A percentile compares a stretch with the other conserved stretches of the same genome.
Evolutionary conservation across 2,797 vertebrate genomes (phyloP).

Genomic region (Poeciliopsis paucimaculata): DNA sequence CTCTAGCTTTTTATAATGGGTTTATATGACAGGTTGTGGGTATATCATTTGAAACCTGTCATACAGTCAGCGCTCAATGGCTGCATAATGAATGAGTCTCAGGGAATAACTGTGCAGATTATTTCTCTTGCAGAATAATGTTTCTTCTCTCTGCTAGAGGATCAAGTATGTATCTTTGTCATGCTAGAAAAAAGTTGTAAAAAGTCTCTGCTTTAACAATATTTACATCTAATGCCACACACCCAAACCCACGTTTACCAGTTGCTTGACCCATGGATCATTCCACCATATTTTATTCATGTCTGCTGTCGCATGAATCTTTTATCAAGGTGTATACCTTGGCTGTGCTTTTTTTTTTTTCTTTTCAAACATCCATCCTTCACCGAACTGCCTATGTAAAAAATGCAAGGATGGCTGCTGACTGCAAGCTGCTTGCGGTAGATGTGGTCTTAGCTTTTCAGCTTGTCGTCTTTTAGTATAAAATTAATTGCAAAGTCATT

Average conservation of each 20-base stretch:
- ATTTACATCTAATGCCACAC: constrained; percentile 60
- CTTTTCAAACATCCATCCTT: constrained; percentile 23
- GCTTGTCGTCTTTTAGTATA: constrained; percentile 67
- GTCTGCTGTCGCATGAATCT: constrained; percentile 60
- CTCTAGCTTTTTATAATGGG: constrained; percentile 14
- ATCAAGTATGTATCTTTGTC: constrained; percentile 25
- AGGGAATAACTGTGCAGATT: constrained; percentile 46
- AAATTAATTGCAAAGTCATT: constrained; percentile 73
- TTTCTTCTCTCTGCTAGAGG: constrained; percentile 29
- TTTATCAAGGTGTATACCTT: constrained; percentile 44
- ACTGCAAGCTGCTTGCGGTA: constrained; percentile 46
- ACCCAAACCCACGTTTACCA: constrained; percentile 48
- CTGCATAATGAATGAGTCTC: constrained; percentile 66
- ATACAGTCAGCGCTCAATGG: constrained; percentile 43
- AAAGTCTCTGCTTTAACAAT: constrained; percentile 31
- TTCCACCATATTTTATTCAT: constrained; percentile 69
- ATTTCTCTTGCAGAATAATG: constrained; percentile 29
- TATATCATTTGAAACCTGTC: constrained; percentile 53
- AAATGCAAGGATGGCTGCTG: constrained; percentile 28
- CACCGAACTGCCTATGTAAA: constrained; percentile 31
- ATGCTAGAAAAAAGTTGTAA: constrained; percentile 6
- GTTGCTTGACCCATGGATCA: constrained; percentile 62
- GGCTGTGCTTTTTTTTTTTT: constrained; percentile 13
- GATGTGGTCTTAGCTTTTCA: constrained; percentile 52
- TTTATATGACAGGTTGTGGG: constrained; percentile 20